phyloP scores from a whole-genome alignment of 2,888 invertebrate species.

The Sussaba pulchella region DNA sequence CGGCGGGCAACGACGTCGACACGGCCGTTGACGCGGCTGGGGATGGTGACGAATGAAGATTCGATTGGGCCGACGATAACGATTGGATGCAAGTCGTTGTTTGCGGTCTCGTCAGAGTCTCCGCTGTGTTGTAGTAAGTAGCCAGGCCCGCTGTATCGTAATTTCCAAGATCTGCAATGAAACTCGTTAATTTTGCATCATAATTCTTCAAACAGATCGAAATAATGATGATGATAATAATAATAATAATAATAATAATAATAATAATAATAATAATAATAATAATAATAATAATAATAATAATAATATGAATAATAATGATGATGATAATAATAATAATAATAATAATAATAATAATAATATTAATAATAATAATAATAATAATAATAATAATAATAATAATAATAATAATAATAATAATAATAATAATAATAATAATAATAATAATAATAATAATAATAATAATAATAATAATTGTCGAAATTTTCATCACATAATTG shows the following conservation, averaged over 20 bases:
- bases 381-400: no score
- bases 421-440: conserved; percentile 51
- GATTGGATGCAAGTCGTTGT: conserved; percentile 70
- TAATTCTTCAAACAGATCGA: neutral
- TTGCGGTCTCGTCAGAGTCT: conserved; percentile 81
- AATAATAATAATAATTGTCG: no score
- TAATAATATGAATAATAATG: neutral
- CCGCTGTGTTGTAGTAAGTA: conserved; percentile 83
- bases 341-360: conserved; percentile 48
- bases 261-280: conserved; percentile 42
- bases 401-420: neutral
- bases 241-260: conserved; percentile 9
- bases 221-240: conserved; percentile 10
- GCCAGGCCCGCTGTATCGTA: conserved; percentile 83
- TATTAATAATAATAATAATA: conserved; percentile 81
- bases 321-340: no score
- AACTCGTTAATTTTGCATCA: neutral
- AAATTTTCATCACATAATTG: no score
- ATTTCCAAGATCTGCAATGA: conserved; percentile 83
- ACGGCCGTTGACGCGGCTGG: conserved; percentile 3
- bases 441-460: no score
- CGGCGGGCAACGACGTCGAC: conserved; percentile 6
- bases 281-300: conserved; percentile 5
- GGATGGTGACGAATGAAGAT: conserved; percentile 64
- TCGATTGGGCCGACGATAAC: conserved; percentile 74